Evolutionary conservation across 1,140 invertebrate genomes (phyloP), one percentile per base, ranked within the genome.

Genomic region (Nasonia giraulti): DNA sequence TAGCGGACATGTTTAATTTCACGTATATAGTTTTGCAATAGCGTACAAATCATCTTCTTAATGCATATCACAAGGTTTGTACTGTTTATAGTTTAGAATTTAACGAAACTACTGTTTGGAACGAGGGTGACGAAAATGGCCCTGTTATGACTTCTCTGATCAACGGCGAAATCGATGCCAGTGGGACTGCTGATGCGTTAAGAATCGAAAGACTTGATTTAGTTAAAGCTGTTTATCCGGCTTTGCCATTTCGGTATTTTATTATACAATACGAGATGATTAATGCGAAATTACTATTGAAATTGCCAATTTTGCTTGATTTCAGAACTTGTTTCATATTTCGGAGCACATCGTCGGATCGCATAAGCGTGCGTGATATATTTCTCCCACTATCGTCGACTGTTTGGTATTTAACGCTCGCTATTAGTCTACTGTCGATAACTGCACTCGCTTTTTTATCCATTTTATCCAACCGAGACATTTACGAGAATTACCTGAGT

Each of bases 251-350:
- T 31, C 55, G 79, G 80, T 82, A 80, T n/a, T 23, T 31, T 73
- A 40, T 20, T 47, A 1, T 17, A 44, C 40, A 76, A 31, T 2
- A 17, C 6, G 55, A 78, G 31, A 50, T 62, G 1, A 50, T 33
- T 50, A 17, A n/a, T 20, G n/a, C 55, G 10, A 55, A 44, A 66
- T 7, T 2, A 77, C 55, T 81, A 33, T 71, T 66, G 3, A 81
- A 40, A 71, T 33, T 44, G 1, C 17, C 3, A 20, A 31, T 62
- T 50, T 55, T 5, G 7, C 10, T 68, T 80, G 4, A 75, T 74
- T 82, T 74, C 50, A 81, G 79, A 68, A 85, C 84, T 4, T 76
- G 37, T 69, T 85, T 85, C 33, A 81, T 85, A 31, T 85, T 85
- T 37, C 47, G 69, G 31, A 81, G 79, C 76, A 81, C 74, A 2